phyloP scores from a whole-genome alignment of 2,113 vertebrate genomes.

The Physeter macrocephalus region DNA sequence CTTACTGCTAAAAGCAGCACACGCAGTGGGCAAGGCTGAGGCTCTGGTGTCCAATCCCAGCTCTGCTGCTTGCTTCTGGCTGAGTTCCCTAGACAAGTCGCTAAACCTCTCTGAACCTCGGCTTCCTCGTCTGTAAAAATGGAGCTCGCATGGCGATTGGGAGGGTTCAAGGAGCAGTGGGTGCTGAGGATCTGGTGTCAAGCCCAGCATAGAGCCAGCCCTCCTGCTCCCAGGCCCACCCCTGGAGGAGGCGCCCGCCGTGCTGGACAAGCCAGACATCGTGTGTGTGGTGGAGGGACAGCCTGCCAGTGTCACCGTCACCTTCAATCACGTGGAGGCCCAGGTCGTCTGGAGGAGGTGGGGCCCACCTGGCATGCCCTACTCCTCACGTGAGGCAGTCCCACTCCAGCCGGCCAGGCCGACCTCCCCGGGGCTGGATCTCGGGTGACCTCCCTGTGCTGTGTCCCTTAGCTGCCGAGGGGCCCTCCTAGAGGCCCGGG shows the following conservation, averaged over 20 bases:
- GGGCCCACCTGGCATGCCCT: background rate
- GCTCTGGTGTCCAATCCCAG: background rate
- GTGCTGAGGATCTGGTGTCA: too few relatives aligned
- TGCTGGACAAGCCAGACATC: constrained; percentile 91
- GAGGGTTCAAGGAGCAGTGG: background rate
- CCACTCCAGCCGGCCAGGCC: background rate
- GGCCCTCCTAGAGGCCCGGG: constrained; percentile 80
- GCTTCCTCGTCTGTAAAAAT: background rate
- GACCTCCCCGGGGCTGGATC: background rate
- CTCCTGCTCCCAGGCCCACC: constrained; percentile 83
- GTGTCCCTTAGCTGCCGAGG: constrained; percentile 79
- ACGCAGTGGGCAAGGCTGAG: background rate
- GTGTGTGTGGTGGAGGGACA: constrained; percentile 94
- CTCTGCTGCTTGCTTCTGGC: background rate
- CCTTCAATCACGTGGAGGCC: constrained; percentile 93
- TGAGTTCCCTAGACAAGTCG: background rate
- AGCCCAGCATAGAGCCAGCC: background rate
- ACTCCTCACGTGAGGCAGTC: background rate
- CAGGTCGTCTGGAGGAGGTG: constrained; percentile 92
- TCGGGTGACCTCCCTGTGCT: background rate
- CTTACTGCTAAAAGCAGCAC: background rate
- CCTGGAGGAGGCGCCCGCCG: constrained; percentile 87
- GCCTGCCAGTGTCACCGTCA: constrained; percentile 86
- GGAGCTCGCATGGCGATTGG: background rate
- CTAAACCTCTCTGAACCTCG: background rate